Conservation (phyloP, 2,113 vertebrate genomes). For the Ovis aries region DNA sequence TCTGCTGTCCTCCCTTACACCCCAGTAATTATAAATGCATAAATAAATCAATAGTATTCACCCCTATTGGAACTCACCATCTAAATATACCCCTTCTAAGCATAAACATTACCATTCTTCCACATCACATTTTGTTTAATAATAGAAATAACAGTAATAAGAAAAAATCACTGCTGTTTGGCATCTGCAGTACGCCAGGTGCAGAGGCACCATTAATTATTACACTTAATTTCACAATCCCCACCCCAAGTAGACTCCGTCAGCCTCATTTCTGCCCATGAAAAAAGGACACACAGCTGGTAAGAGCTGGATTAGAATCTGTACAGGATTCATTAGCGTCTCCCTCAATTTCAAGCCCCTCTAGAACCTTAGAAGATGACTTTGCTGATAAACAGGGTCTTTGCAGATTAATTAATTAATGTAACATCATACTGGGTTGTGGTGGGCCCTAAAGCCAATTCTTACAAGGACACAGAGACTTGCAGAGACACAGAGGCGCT, state of each 20-base stretch:
- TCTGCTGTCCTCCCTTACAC: background rate
- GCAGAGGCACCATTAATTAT: rapidly evolving
- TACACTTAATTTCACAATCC: background rate
- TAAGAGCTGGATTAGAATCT: background rate
- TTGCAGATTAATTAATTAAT: background rate
- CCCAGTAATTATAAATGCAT: background rate
- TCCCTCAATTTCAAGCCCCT: background rate
- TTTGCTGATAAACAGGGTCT: background rate
- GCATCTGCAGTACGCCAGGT: background rate
- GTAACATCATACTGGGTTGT: background rate
- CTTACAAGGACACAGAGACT: background rate
- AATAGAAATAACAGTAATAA: background rate
- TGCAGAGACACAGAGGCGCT: background rate
- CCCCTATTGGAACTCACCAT: background rate
- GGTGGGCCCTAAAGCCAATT: background rate
- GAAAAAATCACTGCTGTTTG: background rate
- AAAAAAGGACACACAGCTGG: background rate
- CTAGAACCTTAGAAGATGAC: background rate
- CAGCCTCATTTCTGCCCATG: background rate
- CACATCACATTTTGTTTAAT: background rate
- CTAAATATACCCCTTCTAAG: conserved; percentile 27
- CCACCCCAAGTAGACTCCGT: background rate
- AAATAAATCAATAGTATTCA: background rate
- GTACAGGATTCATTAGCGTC: rapidly evolving
- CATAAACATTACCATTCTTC: background rate